These are phyloP conservation scores for Dendroctonus ponderosae DNA, from an alignment of 1,140 invertebrate genomes.

Conservation along the genomic window DNA sequence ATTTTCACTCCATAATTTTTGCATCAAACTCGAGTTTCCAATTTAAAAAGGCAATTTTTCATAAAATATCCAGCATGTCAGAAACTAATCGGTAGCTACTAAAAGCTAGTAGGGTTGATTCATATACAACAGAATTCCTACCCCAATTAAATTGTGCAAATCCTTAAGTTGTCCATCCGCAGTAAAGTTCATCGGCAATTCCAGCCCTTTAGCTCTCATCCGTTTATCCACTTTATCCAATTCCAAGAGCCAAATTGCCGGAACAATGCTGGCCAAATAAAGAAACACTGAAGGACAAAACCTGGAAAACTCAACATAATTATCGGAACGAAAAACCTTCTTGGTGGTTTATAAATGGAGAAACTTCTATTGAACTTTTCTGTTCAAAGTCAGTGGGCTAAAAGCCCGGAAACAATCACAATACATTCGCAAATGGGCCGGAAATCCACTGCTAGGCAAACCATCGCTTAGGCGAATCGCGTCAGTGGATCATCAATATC, in stretches of 20 bases:
- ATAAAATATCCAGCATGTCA: too few species aligned
- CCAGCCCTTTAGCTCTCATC: constrained; percentile 54
- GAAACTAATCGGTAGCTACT: too few species aligned
- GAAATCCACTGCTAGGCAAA: neutral
- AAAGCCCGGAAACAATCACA: too few species aligned
- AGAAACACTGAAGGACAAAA: constrained; percentile 86
- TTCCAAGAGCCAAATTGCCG: constrained; percentile 82
- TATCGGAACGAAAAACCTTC: neutral
- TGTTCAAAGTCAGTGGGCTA: too few species aligned
- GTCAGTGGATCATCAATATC: too few species aligned
- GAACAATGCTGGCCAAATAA: constrained; percentile 76
- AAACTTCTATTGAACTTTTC: too few species aligned
- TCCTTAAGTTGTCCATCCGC: constrained; percentile 56
- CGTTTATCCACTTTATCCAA: constrained; percentile 75
- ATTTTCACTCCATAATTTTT: too few species aligned
- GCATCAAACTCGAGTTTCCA: too few species aligned
- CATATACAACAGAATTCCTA: constrained; percentile 34
- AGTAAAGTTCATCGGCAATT: constrained; percentile 55
- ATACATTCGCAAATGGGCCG: neutral
- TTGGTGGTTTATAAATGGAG: neutral
- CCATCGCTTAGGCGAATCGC: too few species aligned
- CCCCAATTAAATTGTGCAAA: constrained; percentile 59
- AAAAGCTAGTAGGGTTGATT: too few species aligned
- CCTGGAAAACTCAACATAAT: constrained; percentile 54
- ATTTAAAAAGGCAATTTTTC: too few species aligned